phyloP scores from a whole-genome alignment of 2,113 vertebrate species.

The Peromyscus leucopus region DNA sequence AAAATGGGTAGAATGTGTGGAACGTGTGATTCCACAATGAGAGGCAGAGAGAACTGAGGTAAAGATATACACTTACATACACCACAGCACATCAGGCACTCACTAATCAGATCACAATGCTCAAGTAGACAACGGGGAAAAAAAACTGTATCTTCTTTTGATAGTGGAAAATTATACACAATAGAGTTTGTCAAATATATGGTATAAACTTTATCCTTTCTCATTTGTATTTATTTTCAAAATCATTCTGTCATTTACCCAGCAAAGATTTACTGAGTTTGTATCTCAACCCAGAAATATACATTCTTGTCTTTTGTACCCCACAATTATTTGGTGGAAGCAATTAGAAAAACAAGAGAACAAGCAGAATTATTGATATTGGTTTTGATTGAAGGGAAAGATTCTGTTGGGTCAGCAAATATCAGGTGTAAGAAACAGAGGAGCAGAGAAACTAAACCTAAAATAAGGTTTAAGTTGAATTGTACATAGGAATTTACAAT shows the following conservation, averaged over 20 bases:
- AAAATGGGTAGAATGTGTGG: background rate
- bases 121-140: background rate
- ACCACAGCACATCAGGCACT: background rate
- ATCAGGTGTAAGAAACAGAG: background rate
- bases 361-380: background rate
- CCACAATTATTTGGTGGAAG: background rate
- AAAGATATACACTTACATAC: background rate
- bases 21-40: background rate
- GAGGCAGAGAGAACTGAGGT: background rate
- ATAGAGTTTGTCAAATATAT: slow-evolving; percentile 6
- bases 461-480: background rate
- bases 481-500: background rate
- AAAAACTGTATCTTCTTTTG: background rate
- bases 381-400: background rate
- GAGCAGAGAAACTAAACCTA: background rate
- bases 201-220: background rate
- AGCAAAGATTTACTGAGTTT: background rate
- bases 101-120: background rate
- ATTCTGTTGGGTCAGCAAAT: background rate
- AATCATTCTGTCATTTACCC: background rate
- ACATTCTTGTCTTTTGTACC: background rate
- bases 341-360: background rate
- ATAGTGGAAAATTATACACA: background rate
- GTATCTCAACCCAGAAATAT: background rate
- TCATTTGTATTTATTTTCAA: background rate